Evolutionary conservation across 2,888 invertebrate species (phyloP), one percentile per base, ranked within the genome.

Genomic region (Drosophila mimica): DNA sequence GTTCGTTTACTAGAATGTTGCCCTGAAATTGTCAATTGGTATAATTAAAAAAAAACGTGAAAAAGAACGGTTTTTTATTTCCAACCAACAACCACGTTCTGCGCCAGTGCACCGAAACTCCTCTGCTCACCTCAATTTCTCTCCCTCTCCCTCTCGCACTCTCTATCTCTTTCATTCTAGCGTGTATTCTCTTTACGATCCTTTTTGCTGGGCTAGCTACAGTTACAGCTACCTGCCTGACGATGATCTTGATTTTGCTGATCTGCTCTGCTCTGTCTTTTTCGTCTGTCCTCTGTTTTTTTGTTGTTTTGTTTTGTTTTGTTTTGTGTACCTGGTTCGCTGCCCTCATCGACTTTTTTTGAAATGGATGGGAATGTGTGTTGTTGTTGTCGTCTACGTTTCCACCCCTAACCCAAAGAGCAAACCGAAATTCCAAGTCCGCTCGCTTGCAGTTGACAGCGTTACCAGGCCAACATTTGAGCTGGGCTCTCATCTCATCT

Each of bases 21-120:
- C 62, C 57, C 74, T 74, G 56, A 67, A 83, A 86, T 88, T 85
- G 85, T 82, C 84, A 87, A 87, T 87, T 85, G 84, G 81, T 78
- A 82, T 82, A 74, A 76, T 81, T 87, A 74, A 74, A 76, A 74
- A 76, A 75, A 87, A 76, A 71, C 70, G 58, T 67, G 74, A 74
- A 80, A 86, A 81, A 15, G 20, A 46, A 84, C 74, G 30, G 81
- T 80, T 85, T 81, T 43, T 46, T 46, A 46, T 46, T 79, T 81
- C 76, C 81, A 83, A 78, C 17, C 36, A 28, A n/a, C 83, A 81
- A 83, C 83, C 83, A 85, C 86, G 86, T 81, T 88, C 74, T 88
- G 88, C 76, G 76, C 83, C 71, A 77, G 85, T 88, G 88, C 88
- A 85, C 78, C 72, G 78, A 77, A 64, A 67, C 74, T 62, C 64